Base-by-base conservation (phyloP, 1,140 invertebrate genomes). In the Pogonognathellus flavescens region DNA sequence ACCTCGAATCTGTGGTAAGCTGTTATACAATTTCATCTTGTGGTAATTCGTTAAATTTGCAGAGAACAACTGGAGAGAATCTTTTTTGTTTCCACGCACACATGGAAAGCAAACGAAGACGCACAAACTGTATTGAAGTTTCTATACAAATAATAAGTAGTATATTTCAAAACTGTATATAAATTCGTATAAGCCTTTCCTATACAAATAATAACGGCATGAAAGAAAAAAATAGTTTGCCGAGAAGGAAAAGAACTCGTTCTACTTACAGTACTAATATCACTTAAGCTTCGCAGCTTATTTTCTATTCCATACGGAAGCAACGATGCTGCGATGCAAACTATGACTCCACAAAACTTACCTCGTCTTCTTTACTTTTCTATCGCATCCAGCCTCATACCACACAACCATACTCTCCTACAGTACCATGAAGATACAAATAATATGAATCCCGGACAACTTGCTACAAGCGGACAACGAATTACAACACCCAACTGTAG, bases 271-370 rank as follows among this genome's bases (percentile, higher is more conserved):
- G 31, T 76, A 76, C 25, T 76, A 76, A 76, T 76, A 76, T 76
- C 70, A 76, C 70, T 31, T 76, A 76, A 76, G 70, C 70, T 50
- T 31, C 70, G 41, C 70, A 76, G 70, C 70, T 76, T 76, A 76
- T 76, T 76, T 76, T 76, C 31, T 76, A 76, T 76, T 76, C 70
- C 70, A 41, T 14, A 31, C 16, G 70, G 70, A 76, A 76, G 31
- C 25, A 76, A 76, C 41, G 31, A 76, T 16, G 70, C 49, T 41
- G 6, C 31, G 2, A 41, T 41, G 31, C 31, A 41, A 41, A 20
- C 25, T 20, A 66, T 25, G 62, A 25, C 22, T 25, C 8, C 22
- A 25, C 20, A 66, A 66, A 66, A 66, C 20, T 66, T 66, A 66
- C 62, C 62, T 66, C 25, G 62, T 66, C 62, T 66, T 66, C 62